Evolutionary conservation across 2,113 vertebrate genomes (phyloP), one percentile per base, ranked within the genome.

Genomic region (Heloderma charlesbogerti): DNA sequence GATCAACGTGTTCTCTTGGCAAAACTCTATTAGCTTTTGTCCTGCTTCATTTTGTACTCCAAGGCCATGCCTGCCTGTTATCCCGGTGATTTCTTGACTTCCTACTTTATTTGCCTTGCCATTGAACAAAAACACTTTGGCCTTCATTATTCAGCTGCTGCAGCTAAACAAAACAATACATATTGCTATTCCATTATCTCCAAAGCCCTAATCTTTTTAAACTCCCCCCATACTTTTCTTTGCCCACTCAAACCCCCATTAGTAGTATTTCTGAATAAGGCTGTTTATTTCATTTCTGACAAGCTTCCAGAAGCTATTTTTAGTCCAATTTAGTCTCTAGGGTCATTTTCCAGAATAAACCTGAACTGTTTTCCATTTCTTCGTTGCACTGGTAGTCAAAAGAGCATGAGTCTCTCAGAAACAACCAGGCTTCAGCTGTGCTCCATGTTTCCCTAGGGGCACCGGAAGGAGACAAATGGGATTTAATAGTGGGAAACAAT

Each of bases 221-320:
- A 43, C 29, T 93, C 90, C 93, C 22, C 31, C 25, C 20, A 9
- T 37, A 22, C 27, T 54, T 81, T 88, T 51, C n/a, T 81, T n/a
- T 66, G 45, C n/a, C 22, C 34, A 37, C 18, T 22, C 13, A 6
- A 51, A 40, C 18, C 90, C 37, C 45, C 83, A 34, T 89, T 92
- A 95, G 94, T 92, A 71, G 86, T 86, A 72, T 91, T 91, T 89
- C 88, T 89, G 88, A 92, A 90, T 43, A 90, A 94, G 88, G 91
- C 89, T 90, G 86, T 92, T 93, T 90, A 88, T 93, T 96, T 93
- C 75, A 75, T 90, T 93, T 89, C 93, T 93, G 92, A 93, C 16
- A 45, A 90, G 91, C 80, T 93, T 94, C 91, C 90, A 93, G 94
- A 91, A 82, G 92, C 63, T 94, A 95, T 95, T 95, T 63, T 95